Evolutionary conservation across 2,888 invertebrate species (phyloP).

Genomic region (Melolontha melolontha): DNA sequence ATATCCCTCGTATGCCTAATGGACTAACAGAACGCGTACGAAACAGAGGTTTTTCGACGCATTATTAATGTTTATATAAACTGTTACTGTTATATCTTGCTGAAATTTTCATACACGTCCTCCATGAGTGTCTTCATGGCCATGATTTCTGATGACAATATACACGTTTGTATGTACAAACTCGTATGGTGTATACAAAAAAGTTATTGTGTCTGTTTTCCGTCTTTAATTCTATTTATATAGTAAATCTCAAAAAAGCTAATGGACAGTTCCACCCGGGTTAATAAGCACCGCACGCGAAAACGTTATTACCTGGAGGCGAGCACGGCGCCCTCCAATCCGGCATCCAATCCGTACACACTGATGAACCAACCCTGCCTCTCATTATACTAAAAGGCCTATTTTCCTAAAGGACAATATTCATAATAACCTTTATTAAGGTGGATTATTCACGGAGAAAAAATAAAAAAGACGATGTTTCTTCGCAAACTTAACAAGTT

Average conservation of each 20-base stretch:
- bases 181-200: no score
- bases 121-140: no score
- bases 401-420: conserved; percentile 56
- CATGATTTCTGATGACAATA: no score
- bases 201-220: conserved; percentile 13
- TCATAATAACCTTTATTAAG: conserved; percentile 56
- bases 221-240: conserved; percentile 13
- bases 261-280: conserved; percentile 16
- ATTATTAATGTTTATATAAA: no score
- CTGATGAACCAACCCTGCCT: conserved; percentile 52
- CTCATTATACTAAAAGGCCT: conserved; percentile 60
- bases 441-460: conserved; percentile 42
- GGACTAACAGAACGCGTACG: no score
- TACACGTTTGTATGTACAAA: no score
- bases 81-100: no score
- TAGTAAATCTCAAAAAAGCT: conserved; percentile 10
- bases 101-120: no score
- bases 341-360: conserved; percentile 42
- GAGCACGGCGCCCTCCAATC: conserved; percentile 44
- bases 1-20: no score
- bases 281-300: conserved; percentile 53
- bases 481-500: conserved; percentile 32
- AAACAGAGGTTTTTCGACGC: no score
- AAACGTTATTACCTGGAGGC: conserved; percentile 56
- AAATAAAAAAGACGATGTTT: conserved; percentile 45